These are phyloP conservation scores for Ranitomeya imitator DNA, from an alignment of 2,113 vertebrate genomes.

Conservation along the genomic window DNA sequence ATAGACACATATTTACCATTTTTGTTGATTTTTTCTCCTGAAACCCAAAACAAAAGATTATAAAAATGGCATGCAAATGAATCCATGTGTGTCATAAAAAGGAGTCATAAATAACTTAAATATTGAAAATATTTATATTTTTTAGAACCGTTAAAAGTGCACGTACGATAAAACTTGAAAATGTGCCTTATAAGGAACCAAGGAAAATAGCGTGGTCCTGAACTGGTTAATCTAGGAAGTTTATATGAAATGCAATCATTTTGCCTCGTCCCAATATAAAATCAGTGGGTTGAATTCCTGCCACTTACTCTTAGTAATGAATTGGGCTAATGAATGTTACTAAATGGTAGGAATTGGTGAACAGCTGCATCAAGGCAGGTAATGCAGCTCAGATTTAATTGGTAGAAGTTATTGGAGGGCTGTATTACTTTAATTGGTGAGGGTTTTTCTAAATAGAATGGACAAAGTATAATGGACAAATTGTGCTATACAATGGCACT, in stretches of 20 bases:
- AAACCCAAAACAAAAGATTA: too few relatives aligned
- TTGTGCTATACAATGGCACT: slow-evolving; percentile 98
- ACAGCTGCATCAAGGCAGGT: slow-evolving; percentile 95
- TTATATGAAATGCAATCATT: slow-evolving; percentile 79
- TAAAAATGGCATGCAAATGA: too few relatives aligned
- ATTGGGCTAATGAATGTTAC: slow-evolving; percentile 94
- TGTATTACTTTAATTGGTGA: slow-evolving; percentile 99
- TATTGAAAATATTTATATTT: too few relatives aligned
- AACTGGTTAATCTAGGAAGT: slow-evolving; percentile 59
- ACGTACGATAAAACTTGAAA: not conserved
- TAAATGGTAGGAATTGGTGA: slow-evolving; percentile 86
- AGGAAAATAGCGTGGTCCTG: too few relatives aligned
- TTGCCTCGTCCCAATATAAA: slow-evolving; percentile 77
- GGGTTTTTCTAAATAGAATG: slow-evolving; percentile 94
- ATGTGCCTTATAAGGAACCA: not conserved
- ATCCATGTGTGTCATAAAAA: too few relatives aligned
- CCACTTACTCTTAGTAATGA: slow-evolving; percentile 92
- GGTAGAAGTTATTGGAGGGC: slow-evolving; percentile 98
- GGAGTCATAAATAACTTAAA: too few relatives aligned
- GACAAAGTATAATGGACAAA: slow-evolving; percentile 99
- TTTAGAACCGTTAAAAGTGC: too few relatives aligned
- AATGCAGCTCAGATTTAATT: slow-evolving; percentile 97
- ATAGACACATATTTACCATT: too few relatives aligned
- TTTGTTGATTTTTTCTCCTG: too few relatives aligned
- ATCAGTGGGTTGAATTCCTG: slow-evolving; percentile 87